A percentile compares a stretch with the other conserved stretches of the same genome.
These are phyloP conservation scores for Chloropsis hardwickii DNA, from an alignment of 2,113 vertebrate species.

Conservation along the genomic window DNA sequence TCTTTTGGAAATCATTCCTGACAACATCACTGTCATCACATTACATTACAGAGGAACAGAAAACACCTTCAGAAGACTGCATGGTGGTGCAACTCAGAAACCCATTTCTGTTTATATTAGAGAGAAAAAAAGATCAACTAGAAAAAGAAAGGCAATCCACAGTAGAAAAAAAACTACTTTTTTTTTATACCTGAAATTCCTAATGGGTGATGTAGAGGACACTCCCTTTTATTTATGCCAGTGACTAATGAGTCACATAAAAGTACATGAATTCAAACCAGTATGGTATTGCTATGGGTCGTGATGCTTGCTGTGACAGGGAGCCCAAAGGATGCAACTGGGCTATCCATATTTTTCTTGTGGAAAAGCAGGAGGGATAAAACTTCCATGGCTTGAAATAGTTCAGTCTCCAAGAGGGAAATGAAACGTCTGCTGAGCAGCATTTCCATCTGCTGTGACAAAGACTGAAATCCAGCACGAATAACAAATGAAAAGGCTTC, in stretches of 20 bases:
- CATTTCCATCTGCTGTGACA: background rate
- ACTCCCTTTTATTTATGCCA: slow-evolving; percentile 34
- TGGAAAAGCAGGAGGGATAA: background rate
- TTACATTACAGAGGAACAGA: background rate
- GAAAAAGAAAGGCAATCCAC: background rate
- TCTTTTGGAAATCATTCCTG: background rate
- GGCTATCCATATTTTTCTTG: background rate
- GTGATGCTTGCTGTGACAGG: background rate
- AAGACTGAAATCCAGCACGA: background rate
- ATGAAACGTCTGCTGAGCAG: background rate
- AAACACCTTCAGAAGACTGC: background rate
- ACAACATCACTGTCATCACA: background rate
- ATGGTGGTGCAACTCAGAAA: background rate
- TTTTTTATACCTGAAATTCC: slow-evolving; percentile 23
- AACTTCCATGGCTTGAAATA: background rate
- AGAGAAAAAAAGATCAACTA: background rate
- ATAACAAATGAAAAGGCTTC: background rate
- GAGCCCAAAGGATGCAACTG: background rate
- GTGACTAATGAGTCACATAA: slow-evolving; percentile 28
- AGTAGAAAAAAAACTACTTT: background rate
- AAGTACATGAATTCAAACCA: background rate
- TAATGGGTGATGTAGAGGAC: slow-evolving; percentile 18
- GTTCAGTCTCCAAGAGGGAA: background rate
- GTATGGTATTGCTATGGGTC: background rate
- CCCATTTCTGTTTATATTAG: background rate